A percentile compares a stretch with the other conserved stretches of the same genome.
These are phyloP conservation scores for Aurelia aurita complex sp. Pacific DNA, from an alignment of 30 jellyfish, hydroid and myxozoan genomes.

Conservation along the genomic window DNA sequence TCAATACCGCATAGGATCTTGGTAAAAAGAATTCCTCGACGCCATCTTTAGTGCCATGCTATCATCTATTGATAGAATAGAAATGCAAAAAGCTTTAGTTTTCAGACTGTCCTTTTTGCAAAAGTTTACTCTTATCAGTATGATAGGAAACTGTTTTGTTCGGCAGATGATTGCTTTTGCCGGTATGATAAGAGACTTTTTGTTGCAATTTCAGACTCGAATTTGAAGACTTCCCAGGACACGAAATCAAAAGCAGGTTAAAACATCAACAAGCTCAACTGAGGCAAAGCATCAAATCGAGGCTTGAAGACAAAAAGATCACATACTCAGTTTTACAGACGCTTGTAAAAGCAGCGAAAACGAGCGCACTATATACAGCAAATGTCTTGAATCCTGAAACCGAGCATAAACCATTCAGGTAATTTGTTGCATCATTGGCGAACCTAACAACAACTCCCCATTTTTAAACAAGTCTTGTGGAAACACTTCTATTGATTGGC, in stretches of 20 bases:
- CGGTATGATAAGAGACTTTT: no score
- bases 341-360: constrained; percentile 61
- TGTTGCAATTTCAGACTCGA: not conserved
- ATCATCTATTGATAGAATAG: no score
- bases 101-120: no score
- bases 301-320: constrained; percentile 50
- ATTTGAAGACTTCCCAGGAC: not conserved
- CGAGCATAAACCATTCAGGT: constrained; percentile 43
- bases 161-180: no score
- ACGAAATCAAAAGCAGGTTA: constrained; percentile 29
- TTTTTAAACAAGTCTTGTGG: no score
- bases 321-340: constrained; percentile 78
- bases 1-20: no score
- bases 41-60: no score
- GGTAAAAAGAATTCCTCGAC: no score
- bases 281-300: constrained; percentile 58
- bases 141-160: no score
- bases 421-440: not conserved
- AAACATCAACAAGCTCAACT: constrained; percentile 79
- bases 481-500: no score
- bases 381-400: constrained; percentile 31
- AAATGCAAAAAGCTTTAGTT: no score
- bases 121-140: no score
- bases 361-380: constrained; percentile 59
- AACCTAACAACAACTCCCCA: not conserved